Evolutionary conservation across 2,797 vertebrate genomes (phyloP).

Genomic region (Catamblyrhynchus diadema): DNA sequence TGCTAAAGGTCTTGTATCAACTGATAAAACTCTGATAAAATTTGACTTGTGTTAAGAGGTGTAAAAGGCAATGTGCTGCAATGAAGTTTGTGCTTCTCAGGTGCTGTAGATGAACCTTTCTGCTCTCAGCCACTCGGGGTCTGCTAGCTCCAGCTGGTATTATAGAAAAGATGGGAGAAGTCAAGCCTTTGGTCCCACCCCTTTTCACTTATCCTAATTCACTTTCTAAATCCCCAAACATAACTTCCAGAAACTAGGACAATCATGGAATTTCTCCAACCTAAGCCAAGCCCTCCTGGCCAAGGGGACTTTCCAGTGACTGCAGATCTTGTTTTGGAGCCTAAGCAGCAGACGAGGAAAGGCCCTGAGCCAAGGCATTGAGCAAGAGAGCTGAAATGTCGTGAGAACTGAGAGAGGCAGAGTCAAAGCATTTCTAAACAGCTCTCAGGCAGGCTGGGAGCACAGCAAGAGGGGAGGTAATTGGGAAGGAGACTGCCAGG

Average conservation of each 20-base stretch:
- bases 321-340: background rate
- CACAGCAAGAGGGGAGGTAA: background rate
- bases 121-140: background rate
- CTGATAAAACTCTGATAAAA: background rate
- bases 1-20: background rate
- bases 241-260: background rate
- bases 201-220: background rate
- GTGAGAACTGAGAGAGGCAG: background rate
- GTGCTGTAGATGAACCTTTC: background rate
- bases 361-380: constrained; percentile 3
- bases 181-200: background rate
- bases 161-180: background rate
- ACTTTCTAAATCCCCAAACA: background rate
- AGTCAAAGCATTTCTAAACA: background rate
- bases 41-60: background rate
- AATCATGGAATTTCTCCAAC: background rate
- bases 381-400: background rate
- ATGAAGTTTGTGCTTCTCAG: background rate
- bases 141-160: background rate
- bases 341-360: background rate
- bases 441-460: background rate
- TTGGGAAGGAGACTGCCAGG: background rate
- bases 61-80: background rate
- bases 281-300: background rate
- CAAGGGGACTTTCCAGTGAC: constrained; percentile 35